Base-by-base conservation (phyloP, 2,797 vertebrate species). In the Karalla daura region DNA sequence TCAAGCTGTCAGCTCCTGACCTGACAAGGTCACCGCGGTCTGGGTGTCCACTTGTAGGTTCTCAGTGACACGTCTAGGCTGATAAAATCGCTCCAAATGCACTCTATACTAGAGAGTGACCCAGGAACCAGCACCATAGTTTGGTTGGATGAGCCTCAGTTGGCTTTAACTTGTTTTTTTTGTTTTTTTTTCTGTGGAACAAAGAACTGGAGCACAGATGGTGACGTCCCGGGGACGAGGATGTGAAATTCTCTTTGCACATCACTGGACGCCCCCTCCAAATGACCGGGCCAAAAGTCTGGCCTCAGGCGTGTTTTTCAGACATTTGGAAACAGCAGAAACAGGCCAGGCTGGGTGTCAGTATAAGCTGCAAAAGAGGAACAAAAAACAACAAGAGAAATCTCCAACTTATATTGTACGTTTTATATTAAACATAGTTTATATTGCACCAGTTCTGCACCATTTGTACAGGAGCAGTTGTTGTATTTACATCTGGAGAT, bases 131-230 rank as follows among this genome's bases (percentile, higher is more conserved):
- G 28, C 30, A 30, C 10, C 27, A 47, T 17, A 12, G 15, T 40
- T n/a, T 28, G 40, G 13, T 1, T 24, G 7, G 15, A 28, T 18
- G 2, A 14, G 1, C 7, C 33, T 13, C n/a, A 15, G 27, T 12
- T 30, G 18, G 8, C 28, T 50, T 25, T 2, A 14, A 6, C 13
- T 21, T 24, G 3, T 2, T 12, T 13, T 8, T 20, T 49, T 4
- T 10, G 17, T 24, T 5, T 2, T 12, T 13, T 8, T 20, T 49
- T 4, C 44, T 35, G 47, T n/a, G 46, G 35, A 56, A 56, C 45
- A 65, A 54, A 32, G n/a, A 53, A 39, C 1, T 4, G 4, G 25
- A 52, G 53, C 40, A 50, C 83, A 79, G 73, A 67, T 55, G 70
- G 72, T 72, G 56, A 18, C 53, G 28, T 67, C 50, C 66, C 10